Evolutionary conservation across 2,113 vertebrate genomes (phyloP), one percentile per base, ranked within the genome.

Genomic region (Misgurnus anguillicaudatus): DNA sequence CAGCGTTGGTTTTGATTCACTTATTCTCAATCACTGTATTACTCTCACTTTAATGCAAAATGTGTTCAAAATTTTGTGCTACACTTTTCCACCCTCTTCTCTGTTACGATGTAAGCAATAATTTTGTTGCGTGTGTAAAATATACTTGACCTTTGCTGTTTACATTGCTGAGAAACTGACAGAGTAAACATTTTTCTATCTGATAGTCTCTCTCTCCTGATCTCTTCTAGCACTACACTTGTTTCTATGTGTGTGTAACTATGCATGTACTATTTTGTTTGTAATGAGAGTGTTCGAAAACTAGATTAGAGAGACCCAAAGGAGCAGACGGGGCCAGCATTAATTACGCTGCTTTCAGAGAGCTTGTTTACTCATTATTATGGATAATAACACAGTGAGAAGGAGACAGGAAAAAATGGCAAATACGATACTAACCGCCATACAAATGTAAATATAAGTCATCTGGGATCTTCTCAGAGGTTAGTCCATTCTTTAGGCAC

Each of bases 261-360:
- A 72, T 85, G 72, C 82, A 76, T 83, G 58, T 39, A 57, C 78
- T 80, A 83, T 86, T 75, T 85, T 87, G 82, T 85, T 65, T 64
- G 42, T 83, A 77, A 84, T 31, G 75, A 72, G 42, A n/a, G 74
- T 68, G 79, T 80, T 83, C 66, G 77, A 60, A 62, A 45, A 72
- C 45, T 41, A 69, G 48, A 78, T 62, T 55, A 58, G 82, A 87
- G 85, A 81, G 81, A 60, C 67, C 84, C 24, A 45, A 78, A 51
- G 61, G 68, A 75, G 11, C 47, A 67, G 75, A 70, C 66, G 55
- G 67, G 47, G 71, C 57, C 38, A 51, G 60, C 38, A 48, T 85
- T 85, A 86, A 87, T 90, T 88, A 80, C 85, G 86, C 84, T 79
- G 80, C 3, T 64, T 48, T 47, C 45, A 76, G 78, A 87, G 81